Evolutionary conservation across 2,797 vertebrate genomes (phyloP).

Genomic region (Chelmon rostratus): DNA sequence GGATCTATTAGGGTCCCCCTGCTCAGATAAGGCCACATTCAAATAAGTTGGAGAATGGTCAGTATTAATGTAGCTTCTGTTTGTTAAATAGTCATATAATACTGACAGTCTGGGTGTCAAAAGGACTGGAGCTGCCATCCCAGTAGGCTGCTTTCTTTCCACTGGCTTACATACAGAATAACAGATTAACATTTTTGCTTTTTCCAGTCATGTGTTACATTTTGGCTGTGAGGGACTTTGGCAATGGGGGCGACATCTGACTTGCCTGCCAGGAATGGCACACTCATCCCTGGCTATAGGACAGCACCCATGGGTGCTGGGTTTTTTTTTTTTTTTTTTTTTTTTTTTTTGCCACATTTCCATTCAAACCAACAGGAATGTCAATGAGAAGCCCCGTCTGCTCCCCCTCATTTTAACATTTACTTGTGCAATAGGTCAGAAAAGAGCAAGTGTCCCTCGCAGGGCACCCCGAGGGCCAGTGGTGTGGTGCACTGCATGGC

Average conservation of each 20-base stretch:
- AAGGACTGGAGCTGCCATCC: conserved; percentile 40
- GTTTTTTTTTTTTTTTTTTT: conserved; percentile 13
- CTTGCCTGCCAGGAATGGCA: conserved; percentile 73
- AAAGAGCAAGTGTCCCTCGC: conserved; percentile 85
- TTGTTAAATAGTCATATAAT: conserved; percentile 57
- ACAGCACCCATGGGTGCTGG: conserved; percentile 83
- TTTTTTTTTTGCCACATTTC: conserved; percentile 64
- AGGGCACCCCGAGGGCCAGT: conserved; percentile 73
- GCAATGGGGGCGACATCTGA: conserved; percentile 72
- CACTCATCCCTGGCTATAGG: conserved; percentile 77
- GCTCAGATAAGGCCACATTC: conserved; percentile 2
- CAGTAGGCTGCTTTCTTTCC: conserved; percentile 59
- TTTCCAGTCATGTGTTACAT: conserved; percentile 70
- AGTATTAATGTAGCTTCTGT: background rate
- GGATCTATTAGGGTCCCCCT: background rate
- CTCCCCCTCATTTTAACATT: conserved; percentile 82
- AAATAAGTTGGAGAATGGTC: conserved; percentile 2
- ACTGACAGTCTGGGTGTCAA: conserved; percentile 50
- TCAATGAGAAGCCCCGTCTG: conserved; percentile 80
- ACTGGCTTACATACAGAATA: conserved; percentile 65
- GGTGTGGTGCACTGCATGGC: conserved; percentile 71
- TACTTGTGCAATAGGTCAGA: conserved; percentile 85
- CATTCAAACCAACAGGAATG: conserved; percentile 80
- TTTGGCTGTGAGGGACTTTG: conserved; percentile 71
- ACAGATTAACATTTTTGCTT: conserved; percentile 62